Base-by-base conservation (phyloP, 1,140 invertebrate species). In the Ephestia elutella region DNA sequence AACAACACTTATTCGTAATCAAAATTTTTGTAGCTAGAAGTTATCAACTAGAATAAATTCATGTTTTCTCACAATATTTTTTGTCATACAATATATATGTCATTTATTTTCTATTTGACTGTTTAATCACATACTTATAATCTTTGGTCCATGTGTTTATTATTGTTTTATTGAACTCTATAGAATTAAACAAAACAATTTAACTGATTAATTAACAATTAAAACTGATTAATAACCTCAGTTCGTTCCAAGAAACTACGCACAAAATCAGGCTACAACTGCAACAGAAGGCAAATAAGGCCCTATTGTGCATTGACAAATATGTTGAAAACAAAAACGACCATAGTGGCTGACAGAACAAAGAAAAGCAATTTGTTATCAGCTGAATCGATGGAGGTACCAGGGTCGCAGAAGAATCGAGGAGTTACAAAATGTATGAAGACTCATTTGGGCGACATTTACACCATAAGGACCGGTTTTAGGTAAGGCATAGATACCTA, bases 351-450 rank as follows among this genome's bases (percentile, higher is more conserved):
- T 54, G 78, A 80, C 76, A 78, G 79, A 78, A 82, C 80, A 86
- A 82, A 82, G 78, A 73, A 69, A 70, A 74, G 66, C 76, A 86
- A 86, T 83, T 86, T 83, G 79, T 82, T 83, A 85, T 85, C 77
- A 80, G 75, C 71, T 70, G 78, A 76, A 82, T 81, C 78, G 79
- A 75, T 78, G 73, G 62, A 63, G 65, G 73, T 73, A 80, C 81
- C 73, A 80, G 78, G 68, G 44, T 54, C 67, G 55, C 72, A 84
- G 71, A 62, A 79, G 65, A 62, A 54, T 51, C 60, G 60, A 72
- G 63, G 72, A 80, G 74, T 68, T 80, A 74, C 71, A 75, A 71
- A 74, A 75, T 71, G 68, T 75, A 72, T 75, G 77, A 53, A 44
- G 38, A 44, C 38, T 44, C 38, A 44, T 44, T 44, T 17, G 38